phyloP scores from a whole-genome alignment of 2,888 invertebrate species.

The Leptinotarsa haldemani region DNA sequence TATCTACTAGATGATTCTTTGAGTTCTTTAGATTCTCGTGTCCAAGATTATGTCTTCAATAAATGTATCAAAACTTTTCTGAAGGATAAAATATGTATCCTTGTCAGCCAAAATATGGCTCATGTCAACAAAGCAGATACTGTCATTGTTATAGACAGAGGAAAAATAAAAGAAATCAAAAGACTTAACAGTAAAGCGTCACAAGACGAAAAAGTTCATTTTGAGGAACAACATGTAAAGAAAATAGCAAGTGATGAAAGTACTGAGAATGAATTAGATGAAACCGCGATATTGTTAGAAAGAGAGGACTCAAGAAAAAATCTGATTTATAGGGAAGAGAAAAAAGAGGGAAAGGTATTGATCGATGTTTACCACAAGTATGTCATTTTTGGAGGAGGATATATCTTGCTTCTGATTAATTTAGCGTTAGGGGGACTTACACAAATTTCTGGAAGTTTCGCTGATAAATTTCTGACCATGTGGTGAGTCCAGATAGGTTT shows the following conservation, averaged over 20 bases:
- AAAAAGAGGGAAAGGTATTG: constrained; percentile 54
- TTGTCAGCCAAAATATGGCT: constrained; percentile 55
- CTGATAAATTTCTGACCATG: constrained; percentile 53
- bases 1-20: constrained; percentile 58
- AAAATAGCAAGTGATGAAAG: no score
- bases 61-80: constrained; percentile 55
- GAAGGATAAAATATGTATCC: constrained; percentile 54
- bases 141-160: constrained; percentile 48
- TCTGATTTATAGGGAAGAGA: constrained; percentile 54
- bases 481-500: constrained; percentile 49
- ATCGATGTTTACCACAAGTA: constrained; percentile 56
- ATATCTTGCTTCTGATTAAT: constrained; percentile 48
- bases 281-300: constrained; percentile 2
- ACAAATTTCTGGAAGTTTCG: constrained; percentile 52
- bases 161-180: constrained; percentile 33
- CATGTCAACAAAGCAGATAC: constrained; percentile 52
- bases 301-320: constrained; percentile 29
- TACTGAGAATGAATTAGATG: no score
- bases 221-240: no score
- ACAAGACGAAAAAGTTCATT: no score
- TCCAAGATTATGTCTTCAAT: constrained; percentile 54
- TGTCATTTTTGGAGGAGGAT: constrained; percentile 54
- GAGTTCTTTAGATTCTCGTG: constrained; percentile 55
- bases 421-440: constrained; percentile 49
- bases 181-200: constrained; percentile 12